phyloP scores from a whole-genome alignment of 2,888 invertebrate species.

The Ichneumoninae sp. region DNA sequence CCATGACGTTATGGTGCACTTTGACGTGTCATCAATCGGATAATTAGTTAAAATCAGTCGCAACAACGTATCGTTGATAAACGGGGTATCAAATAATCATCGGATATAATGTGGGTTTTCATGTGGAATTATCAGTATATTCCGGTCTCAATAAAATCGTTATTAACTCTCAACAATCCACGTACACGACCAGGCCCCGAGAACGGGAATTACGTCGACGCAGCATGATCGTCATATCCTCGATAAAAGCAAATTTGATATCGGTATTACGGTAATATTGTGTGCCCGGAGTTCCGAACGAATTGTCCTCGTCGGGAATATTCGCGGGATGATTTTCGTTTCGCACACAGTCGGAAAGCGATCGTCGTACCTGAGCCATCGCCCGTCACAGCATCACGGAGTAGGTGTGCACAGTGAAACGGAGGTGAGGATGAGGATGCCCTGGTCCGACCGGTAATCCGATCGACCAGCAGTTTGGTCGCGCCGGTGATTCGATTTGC shows the following conservation, averaged over 20 bases:
- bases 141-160: neutral
- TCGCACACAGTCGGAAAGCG: slow-evolving; percentile 23
- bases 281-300: slow-evolving; percentile 22
- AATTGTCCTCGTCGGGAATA: slow-evolving; percentile 15
- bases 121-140: neutral
- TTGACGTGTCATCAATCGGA: neutral
- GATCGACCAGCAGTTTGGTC: slow-evolving; percentile 69
- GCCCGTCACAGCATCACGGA: slow-evolving; percentile 15
- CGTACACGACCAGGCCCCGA: neutral
- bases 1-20: neutral
- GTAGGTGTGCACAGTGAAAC: slow-evolving; percentile 13
- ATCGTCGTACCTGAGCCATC: neutral
- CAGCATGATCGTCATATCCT: slow-evolving; percentile 8
- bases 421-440: slow-evolving; percentile 58
- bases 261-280: slow-evolving; percentile 17
- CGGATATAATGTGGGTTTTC: neutral
- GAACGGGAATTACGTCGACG: slow-evolving; percentile 1
- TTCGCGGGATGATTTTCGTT: slow-evolving; percentile 39
- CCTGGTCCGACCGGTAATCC: slow-evolving; percentile 64
- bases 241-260: slow-evolving; percentile 25
- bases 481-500: slow-evolving; percentile 71
- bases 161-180: neutral
- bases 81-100: neutral
- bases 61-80: neutral
- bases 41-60: neutral